Conservation (phyloP, 2,113 vertebrate genomes). For the Apus apus region DNA sequence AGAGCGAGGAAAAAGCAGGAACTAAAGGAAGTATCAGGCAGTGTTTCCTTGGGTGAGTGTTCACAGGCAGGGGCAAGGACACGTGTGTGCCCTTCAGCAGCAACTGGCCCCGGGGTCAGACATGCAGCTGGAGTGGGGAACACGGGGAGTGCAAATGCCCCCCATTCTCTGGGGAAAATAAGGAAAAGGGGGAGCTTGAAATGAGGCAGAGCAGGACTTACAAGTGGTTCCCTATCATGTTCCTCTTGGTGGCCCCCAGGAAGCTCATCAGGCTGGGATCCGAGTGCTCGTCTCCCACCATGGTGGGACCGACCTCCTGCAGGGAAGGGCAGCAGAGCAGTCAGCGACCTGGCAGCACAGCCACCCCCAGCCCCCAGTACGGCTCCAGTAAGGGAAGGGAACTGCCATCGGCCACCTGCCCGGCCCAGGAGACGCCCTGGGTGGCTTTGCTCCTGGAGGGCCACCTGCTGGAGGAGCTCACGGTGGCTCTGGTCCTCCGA, state of each 20-base stretch:
- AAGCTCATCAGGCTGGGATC: conserved; percentile 88
- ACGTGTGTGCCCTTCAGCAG: fast-evolving
- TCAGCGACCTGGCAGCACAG: background rate
- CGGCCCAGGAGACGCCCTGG: background rate
- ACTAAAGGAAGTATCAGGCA: background rate
- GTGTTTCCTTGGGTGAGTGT: background rate
- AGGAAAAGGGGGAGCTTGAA: background rate
- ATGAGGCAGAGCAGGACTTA: conserved; percentile 72
- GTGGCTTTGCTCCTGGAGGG: background rate
- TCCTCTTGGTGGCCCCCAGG: conserved; percentile 90
- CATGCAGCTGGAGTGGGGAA: background rate
- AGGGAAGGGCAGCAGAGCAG: background rate
- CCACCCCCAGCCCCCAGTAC: fast-evolving
- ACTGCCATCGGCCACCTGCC: background rate
- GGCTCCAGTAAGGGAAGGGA: background rate
- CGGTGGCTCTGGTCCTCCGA: background rate
- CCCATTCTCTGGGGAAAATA: fast-evolving
- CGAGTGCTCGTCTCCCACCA: conserved; percentile 91
- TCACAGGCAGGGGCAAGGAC: background rate
- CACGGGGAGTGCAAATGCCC: fast-evolving
- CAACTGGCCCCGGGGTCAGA: fast-evolving
- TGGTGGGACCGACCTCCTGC: conserved; percentile 93
- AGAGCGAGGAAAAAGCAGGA: background rate
- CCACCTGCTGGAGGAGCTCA: background rate
- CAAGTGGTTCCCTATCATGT: conserved; percentile 93